Evolutionary conservation across 2,797 vertebrate genomes (phyloP), one percentile per base, ranked within the genome.

Genomic region (Anniella stebbinsi): DNA sequence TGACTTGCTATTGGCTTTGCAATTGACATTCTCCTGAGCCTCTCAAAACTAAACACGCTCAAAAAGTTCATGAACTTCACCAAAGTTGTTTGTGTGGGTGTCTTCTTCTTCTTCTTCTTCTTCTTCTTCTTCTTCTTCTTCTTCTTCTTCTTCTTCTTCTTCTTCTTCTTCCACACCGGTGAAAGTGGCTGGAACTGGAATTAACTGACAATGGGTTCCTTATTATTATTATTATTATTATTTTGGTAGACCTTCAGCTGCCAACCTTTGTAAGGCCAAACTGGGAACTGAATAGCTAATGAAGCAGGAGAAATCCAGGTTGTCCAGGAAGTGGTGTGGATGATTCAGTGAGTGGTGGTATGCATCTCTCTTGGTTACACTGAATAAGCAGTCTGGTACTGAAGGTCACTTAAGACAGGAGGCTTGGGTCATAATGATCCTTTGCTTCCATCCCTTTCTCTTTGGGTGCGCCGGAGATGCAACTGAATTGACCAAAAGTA

Each of bases 21-120:
- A 38, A 51, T 1, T 63, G 45, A 70, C 21, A 28, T 87, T 48
- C 33, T 76, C 70, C n/a, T 3, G 23, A 88, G 57, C 41, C 57
- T 66, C 57, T 89, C 33, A 66, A 76, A 81, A 28, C 28, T 48
- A 48, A 80, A 69, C 28, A n/a, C 54, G 13, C 76, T 80, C 21
- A 15, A 87, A 84, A 89, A 89, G 80, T 84, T 89, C 88, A 89
- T 84, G 84, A 90, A 87, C 89, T 86, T 63, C 28, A 33, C 36
- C 36, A 85, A 23, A 23, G 38, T 57, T 86, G n/a, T 38, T 23
- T 41, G 6, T 25, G 54, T 2, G n/a, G n/a, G n/a, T n/a, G n/a
- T n/a, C 45, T 45, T 6, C 45, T 45, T 6, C 45, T 45, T 6
- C 28, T 86, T 28, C 73, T 18, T 45, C 28, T n/a, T 63, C 28